Evolutionary conservation across 2,888 invertebrate species (phyloP), one percentile per base, ranked within the genome.

Genomic region (Melieria omissa): DNA sequence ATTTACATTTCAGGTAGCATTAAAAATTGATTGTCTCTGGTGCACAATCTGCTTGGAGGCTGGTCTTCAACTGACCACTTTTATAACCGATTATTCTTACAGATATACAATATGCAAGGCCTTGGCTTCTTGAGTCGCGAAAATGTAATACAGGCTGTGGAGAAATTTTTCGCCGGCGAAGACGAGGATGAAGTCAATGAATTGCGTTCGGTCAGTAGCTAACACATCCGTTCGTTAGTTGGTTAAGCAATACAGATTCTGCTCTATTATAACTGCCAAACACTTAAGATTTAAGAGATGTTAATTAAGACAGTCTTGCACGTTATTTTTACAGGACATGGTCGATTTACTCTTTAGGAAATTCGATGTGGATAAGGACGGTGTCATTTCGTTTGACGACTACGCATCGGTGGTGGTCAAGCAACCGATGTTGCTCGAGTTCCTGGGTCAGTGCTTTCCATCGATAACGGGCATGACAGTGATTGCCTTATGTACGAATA

Each of bases 101-200:
- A 29, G 86, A 81, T 86, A 16, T 94, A 93, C 79, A 92, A 93
- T 82, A 84, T 91, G 12, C 88, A 92, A 75, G 89, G 90, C 0
- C 91, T 92, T 78, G 92, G 92, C 0, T 84, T 89, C 73, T 88
- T 95, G 44, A 90, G 91, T 49, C 88, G 93, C 46, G 93, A 94
- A 79, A 91, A 91, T n/a, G 91, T 94, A 89, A 91, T 92, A 29
- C 74, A 78, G 76, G 82, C 85, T 10, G 81, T 83, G 55, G 76
- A 80, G 16, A 75, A 81, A 89, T 75, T 88, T 89, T 62, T 91
- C 88, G 80, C 74, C 2, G 85, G 84, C 6, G 89, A 90, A 0
- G 90, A 91, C 73, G 91, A 90, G 62, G 94, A 93, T 73, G 94
- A 94, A 77, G 91, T 93, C 63, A 93, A 92, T 72, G 94, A 94